Evolutionary conservation across 1,140 invertebrate species (phyloP).

Genomic region (Pseudachorutes palmiensis): DNA sequence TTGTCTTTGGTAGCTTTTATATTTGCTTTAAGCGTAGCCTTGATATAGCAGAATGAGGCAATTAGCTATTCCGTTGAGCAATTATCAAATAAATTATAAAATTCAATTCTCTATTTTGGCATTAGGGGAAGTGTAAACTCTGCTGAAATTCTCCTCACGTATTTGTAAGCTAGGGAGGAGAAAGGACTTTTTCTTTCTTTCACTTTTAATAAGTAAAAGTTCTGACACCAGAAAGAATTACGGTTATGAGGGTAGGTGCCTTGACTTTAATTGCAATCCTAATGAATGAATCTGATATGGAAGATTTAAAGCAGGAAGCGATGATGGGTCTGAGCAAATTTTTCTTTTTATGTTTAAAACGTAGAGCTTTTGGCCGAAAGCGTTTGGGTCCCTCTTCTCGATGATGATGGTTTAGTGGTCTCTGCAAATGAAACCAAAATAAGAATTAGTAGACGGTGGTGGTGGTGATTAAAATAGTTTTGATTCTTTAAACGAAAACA

Average conservation of each 20-base stretch:
- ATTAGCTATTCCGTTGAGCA: slow-evolving; percentile 12
- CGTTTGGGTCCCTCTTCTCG: too few species aligned
- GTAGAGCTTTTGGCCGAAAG: too few species aligned
- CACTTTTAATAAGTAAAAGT: not conserved
- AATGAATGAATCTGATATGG: not conserved
- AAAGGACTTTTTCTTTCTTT: not conserved
- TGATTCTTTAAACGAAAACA: not conserved
- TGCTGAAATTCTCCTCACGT: not conserved
- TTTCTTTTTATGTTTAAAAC: too few species aligned
- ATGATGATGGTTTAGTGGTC: too few species aligned
- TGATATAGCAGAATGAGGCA: slow-evolving; percentile 10
- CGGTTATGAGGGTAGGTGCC: too few species aligned
- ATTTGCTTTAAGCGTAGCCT: too few species aligned
- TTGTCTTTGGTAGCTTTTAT: not conserved
- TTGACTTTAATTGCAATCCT: not conserved
- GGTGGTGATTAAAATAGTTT: too few species aligned
- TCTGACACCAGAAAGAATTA: not conserved
- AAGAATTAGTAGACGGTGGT: too few species aligned
- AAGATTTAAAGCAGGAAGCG: not conserved
- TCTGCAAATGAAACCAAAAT: not conserved
- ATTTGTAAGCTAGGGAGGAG: not conserved
- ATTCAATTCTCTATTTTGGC: too few species aligned
- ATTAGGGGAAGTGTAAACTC: not conserved
- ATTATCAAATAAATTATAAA: slow-evolving; percentile 12
- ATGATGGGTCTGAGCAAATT: not conserved